A percentile compares a stretch with the other conserved stretches of the same genome.
phyloP scores from a whole-genome alignment of 37 sponge, comb jelly and placozoan species.

The Chondrilla cf. caribensis region DNA sequence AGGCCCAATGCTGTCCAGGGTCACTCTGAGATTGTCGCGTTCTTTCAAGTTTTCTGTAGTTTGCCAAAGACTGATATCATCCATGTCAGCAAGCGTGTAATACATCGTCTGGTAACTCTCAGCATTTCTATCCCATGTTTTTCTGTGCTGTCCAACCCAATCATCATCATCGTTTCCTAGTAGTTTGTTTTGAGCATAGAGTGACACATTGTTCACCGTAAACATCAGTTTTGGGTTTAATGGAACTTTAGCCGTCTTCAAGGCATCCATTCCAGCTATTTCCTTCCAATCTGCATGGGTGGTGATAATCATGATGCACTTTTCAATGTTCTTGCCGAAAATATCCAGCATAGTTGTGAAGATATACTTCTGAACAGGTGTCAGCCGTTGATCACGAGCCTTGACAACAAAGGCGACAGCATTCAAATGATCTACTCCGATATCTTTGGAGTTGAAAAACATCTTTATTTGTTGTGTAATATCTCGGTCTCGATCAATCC shows the following conservation, averaged over 20 bases:
- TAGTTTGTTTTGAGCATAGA: slow-evolving; percentile 56
- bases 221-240: slow-evolving; percentile 39
- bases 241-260: slow-evolving; percentile 48
- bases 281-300: slow-evolving; percentile 71
- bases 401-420: slow-evolving; percentile 63
- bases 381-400: slow-evolving; percentile 51
- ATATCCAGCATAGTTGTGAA: slow-evolving; percentile 59
- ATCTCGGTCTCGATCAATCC: slow-evolving; percentile 42
- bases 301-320: slow-evolving; percentile 60
- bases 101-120: slow-evolving; percentile 42
- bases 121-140: slow-evolving; percentile 69
- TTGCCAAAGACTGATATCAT: slow-evolving; percentile 30
- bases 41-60: slow-evolving; percentile 59
- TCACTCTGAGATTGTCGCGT: slow-evolving; percentile 40
- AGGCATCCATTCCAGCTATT: slow-evolving; percentile 55
- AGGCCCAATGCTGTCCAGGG: slow-evolving; percentile 35
- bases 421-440: slow-evolving; percentile 51
- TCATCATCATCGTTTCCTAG: slow-evolving; percentile 15
- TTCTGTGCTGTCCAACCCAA: neutral
- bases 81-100: neutral
- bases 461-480: slow-evolving; percentile 37
- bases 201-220: slow-evolving; percentile 72
- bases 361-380: slow-evolving; percentile 54
- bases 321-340: slow-evolving; percentile 26
- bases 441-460: slow-evolving; percentile 32